Evolutionary conservation across 2,113 vertebrate genomes (phyloP), one percentile per base, ranked within the genome.

Genomic region (Rutilus rutilus): DNA sequence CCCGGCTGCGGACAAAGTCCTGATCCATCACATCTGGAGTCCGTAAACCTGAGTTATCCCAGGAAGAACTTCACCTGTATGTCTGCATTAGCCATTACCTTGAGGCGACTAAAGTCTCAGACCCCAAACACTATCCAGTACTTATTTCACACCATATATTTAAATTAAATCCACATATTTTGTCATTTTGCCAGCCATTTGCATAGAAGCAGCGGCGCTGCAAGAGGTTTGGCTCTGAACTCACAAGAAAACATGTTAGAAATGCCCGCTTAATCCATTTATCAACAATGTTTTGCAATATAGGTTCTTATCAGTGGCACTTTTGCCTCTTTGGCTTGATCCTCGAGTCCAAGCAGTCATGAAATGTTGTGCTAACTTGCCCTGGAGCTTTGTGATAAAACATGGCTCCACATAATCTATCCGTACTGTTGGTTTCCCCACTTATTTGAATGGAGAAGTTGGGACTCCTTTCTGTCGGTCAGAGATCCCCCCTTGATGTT

Each of bases 401-500:
- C 83, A 86, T 71, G 81, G 17, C 67, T 57, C 75, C 59, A 25
- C 15, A 74, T 39, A 81, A 82, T 59, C 39, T 50, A 59, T 64
- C 69, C 33, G 50, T 77, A 64, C 30, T 39, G 21, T 79, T 75
- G 36, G 21, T 50, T 83, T 89, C 74, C 88, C 86, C 67, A 84
- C 86, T 86, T 73, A 89, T 92, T 90, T 88, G 83, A 90, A 91
- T 90, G 79, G 69, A 81, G 64, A 33, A 89, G 81, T 86, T 27
- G 21, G 87, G 54, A 23, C 19, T 88, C 85, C 84, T 85, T 59
- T 62, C 59, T 74, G 78, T 78, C 67, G 65, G 84, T 81, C 86
- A 85, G 89, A 88, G 88, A 88, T 92, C 82, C 54, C 80, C 79
- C 78, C 89, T 87, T 88, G 90, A 93, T 90, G 89, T 93, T 92